Conservation (phyloP, 2,888 invertebrate genomes). For the Chironomus tentans region DNA sequence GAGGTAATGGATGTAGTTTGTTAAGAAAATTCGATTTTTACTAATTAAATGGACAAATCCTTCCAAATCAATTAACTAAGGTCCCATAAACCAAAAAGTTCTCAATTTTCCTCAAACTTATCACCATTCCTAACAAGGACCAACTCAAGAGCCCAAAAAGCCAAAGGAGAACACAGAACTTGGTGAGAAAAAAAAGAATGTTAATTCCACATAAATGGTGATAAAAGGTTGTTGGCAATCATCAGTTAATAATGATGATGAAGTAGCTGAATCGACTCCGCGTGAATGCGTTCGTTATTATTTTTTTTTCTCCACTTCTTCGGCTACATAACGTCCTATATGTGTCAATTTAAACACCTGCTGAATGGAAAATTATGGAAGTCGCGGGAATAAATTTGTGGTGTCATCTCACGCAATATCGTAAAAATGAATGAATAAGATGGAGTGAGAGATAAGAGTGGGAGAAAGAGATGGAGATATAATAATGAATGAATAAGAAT, state of each 20-base stretch:
- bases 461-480: too few relatives aligned
- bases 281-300: not conserved
- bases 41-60: too few relatives aligned
- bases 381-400: not conserved
- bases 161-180: not conserved
- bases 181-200: constrained; percentile 12
- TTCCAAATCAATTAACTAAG: too few relatives aligned
- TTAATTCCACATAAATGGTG: not conserved
- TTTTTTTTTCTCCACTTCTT: not conserved
- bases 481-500: too few relatives aligned
- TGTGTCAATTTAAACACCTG: constrained; percentile 19
- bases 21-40: too few relatives aligned
- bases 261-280: not conserved
- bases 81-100: too few relatives aligned
- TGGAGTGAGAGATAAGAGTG: too few relatives aligned
- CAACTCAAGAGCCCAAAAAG: too few relatives aligned
- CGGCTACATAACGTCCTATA: not conserved
- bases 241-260: constrained; percentile 8
- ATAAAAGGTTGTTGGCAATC: constrained; percentile 6
- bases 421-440: not conserved
- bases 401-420: not conserved
- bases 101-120: not conserved
- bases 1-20: too few relatives aligned
- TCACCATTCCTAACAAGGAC: too few relatives aligned
- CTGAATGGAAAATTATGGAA: constrained; percentile 1